phyloP scores from a whole-genome alignment of 2,113 vertebrate genomes.

The Odontophorus gujanensis region DNA sequence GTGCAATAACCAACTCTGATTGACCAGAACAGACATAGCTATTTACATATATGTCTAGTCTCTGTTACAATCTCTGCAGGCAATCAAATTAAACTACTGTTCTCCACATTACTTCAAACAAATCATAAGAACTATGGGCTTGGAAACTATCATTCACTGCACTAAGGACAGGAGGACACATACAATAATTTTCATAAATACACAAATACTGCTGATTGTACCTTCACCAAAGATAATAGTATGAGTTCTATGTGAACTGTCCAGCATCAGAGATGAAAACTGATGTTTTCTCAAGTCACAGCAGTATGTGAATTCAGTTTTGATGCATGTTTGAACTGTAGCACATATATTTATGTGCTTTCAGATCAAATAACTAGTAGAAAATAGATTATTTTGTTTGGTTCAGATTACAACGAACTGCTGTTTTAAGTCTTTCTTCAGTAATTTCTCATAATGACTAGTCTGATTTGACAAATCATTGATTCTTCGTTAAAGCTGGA shows the following conservation, averaged over 20 bases:
- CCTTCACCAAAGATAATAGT: background rate
- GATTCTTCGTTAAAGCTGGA: conserved; percentile 40
- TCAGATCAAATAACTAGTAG: conserved; percentile 18
- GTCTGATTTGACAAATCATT: conserved; percentile 64
- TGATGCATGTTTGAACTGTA: background rate
- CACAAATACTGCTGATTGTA: background rate
- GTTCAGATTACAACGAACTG: conserved; percentile 32
- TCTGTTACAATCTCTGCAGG: background rate
- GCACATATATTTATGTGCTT: background rate
- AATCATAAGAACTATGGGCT: background rate
- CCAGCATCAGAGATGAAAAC: background rate
- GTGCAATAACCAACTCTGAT: background rate
- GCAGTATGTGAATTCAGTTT: background rate
- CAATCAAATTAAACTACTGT: background rate
- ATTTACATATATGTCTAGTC: background rate
- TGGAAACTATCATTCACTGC: background rate
- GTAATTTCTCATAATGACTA: conserved; percentile 55
- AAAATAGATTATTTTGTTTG: conserved; percentile 27
- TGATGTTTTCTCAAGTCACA: background rate
- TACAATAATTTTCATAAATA: background rate
- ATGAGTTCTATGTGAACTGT: background rate
- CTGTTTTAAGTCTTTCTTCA: conserved; percentile 46
- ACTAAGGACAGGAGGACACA: background rate
- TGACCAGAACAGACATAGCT: background rate
- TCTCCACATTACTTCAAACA: background rate